Percentiles rank a stretch among this genome's conserved stretches.
Conservation (phyloP, 2,888 invertebrate genomes). For the Petrophora chlorosata region DNA sequence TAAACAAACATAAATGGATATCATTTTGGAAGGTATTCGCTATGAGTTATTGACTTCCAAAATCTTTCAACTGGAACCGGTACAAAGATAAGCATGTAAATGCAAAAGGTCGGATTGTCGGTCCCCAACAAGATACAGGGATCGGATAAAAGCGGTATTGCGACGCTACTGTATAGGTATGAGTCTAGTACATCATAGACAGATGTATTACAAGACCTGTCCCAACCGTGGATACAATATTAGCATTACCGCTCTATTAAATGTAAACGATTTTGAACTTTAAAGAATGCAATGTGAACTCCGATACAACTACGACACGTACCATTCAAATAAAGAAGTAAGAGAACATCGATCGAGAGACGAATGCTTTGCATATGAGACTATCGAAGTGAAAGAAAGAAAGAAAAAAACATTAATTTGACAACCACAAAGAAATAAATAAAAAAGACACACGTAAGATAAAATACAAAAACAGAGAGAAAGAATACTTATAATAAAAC, state of each 20-base stretch:
- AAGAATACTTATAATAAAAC: too few species aligned
- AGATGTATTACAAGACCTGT: slow-evolving; percentile 24
- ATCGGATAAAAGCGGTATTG: slow-evolving; percentile 31
- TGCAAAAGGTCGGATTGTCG: slow-evolving; percentile 29
- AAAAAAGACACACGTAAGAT: too few species aligned
- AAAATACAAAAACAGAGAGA: too few species aligned
- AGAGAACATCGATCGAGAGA: slow-evolving; percentile 1
- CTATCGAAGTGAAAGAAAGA: neutral
- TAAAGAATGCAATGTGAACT: neutral
- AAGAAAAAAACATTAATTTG: too few species aligned
- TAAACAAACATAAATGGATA: slow-evolving; percentile 22
- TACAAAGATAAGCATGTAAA: slow-evolving; percentile 27
- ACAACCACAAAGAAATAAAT: too few species aligned
- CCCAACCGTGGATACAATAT: slow-evolving; percentile 14
- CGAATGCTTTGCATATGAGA: slow-evolving; percentile 3
- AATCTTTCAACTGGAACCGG: slow-evolving; percentile 21
- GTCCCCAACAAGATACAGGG: slow-evolving; percentile 25
- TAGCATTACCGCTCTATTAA: slow-evolving; percentile 15
- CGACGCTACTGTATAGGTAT: slow-evolving; percentile 27
- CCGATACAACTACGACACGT: neutral
- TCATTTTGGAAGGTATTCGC: slow-evolving; percentile 17
- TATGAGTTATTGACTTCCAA: slow-evolving; percentile 24
- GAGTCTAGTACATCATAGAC: slow-evolving; percentile 26
- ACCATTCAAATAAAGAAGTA: slow-evolving; percentile 2
- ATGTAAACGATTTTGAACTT: slow-evolving; percentile 17